phyloP scores from a whole-genome alignment of 2,113 vertebrate species.

The Cyanoliseus patagonus region DNA sequence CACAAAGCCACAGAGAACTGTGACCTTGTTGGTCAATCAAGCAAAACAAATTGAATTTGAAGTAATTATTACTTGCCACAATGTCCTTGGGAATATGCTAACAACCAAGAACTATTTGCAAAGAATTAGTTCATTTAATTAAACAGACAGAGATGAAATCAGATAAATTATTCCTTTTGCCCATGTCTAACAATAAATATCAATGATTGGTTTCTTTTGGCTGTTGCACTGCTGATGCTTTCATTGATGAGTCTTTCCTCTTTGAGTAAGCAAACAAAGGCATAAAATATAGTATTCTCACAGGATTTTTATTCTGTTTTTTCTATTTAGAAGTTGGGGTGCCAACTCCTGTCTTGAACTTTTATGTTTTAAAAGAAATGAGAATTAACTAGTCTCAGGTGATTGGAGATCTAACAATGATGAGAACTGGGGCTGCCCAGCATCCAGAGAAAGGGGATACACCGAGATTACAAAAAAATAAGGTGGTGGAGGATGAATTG shows the following conservation, averaged over 20 bases:
- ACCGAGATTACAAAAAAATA: background rate
- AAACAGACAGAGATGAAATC: background rate
- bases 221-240: background rate
- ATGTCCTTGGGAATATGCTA: background rate
- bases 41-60: constrained; percentile 42
- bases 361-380: background rate
- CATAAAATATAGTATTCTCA: background rate
- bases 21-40: constrained; percentile 1
- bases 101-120: background rate
- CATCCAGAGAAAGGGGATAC: background rate
- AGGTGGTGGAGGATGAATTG: accelerated
- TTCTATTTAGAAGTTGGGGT: background rate
- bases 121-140: constrained; percentile 25
- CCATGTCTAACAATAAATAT: background rate
- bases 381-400: background rate
- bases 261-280: background rate
- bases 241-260: background rate
- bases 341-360: background rate
- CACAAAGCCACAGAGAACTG: background rate
- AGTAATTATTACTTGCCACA: constrained; percentile 26
- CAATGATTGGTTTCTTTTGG: background rate
- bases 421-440: background rate
- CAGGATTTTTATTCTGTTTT: background rate
- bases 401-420: background rate
- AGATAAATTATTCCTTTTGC: background rate